A percentile compares a stretch with the other conserved stretches of the same genome.
phyloP scores from a whole-genome alignment of 23 tunicate species.

The Ciona savignyi region DNA sequence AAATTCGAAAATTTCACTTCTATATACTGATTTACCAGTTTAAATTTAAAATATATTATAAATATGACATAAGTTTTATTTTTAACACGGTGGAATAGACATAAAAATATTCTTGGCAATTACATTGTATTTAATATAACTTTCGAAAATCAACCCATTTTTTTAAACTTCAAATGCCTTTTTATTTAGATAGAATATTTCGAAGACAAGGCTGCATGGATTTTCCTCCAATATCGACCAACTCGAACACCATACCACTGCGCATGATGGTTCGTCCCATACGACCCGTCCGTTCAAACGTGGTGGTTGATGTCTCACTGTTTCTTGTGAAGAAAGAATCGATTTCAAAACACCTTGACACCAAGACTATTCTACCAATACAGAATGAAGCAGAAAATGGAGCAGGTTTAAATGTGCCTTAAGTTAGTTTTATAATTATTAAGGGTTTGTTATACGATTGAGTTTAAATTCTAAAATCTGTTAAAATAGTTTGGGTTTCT shows the following conservation, averaged over 20 bases:
- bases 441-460: background rate
- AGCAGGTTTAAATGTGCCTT: background rate
- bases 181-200: background rate
- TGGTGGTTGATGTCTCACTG: slow-evolving; percentile 66
- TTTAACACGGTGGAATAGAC: too few relatives aligned
- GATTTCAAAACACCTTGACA: slow-evolving; percentile 37
- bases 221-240: background rate
- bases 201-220: background rate
- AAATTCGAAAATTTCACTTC: too few relatives aligned
- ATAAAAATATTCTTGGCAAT: too few relatives aligned
- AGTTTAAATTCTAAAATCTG: too few relatives aligned
- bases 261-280: slow-evolving; percentile 28
- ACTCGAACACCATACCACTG: slow-evolving; percentile 27
- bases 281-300: slow-evolving; percentile 30
- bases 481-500: too few relatives aligned
- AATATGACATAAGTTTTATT: too few relatives aligned
- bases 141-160: too few relatives aligned
- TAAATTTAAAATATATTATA: too few relatives aligned
- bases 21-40: too few relatives aligned
- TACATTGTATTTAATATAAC: too few relatives aligned
- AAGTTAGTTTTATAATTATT: background rate
- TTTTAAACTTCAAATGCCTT: too few relatives aligned
- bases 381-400: background rate
- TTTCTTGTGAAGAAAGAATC: slow-evolving; percentile 62
- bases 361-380: slow-evolving; percentile 12